phyloP scores from a whole-genome alignment of 2,113 vertebrate genomes.

The Rhabdornis inornatus region DNA sequence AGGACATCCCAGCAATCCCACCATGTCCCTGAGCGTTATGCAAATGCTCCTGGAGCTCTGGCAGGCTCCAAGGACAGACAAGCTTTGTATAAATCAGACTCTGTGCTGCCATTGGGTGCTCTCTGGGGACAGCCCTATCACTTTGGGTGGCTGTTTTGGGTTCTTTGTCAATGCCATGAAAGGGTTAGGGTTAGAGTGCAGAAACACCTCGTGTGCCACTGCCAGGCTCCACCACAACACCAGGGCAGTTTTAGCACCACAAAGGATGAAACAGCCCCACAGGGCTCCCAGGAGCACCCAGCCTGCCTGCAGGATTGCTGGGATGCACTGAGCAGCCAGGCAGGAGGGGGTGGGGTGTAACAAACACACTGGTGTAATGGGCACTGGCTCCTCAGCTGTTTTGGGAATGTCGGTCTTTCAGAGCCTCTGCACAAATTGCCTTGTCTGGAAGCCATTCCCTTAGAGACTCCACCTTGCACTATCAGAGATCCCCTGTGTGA shows the following conservation, averaged over 20 bases:
- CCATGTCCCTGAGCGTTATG: not conserved
- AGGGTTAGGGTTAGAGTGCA: too few species aligned
- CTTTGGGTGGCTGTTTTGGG: not conserved
- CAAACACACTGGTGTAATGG: fast-evolving
- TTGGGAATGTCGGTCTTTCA: not conserved
- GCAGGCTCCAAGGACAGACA: not conserved
- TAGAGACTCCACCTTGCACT: not conserved
- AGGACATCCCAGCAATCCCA: not conserved
- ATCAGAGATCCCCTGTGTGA: not conserved
- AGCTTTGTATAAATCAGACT: not conserved
- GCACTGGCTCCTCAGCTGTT: not conserved
- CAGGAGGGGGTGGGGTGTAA: not conserved
- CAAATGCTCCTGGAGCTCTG: not conserved
- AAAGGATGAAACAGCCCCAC: not conserved
- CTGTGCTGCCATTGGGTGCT: not conserved
- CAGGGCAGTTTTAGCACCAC: fast-evolving
- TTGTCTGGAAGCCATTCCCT: not conserved
- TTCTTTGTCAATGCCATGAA: not conserved
- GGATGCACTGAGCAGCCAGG: not conserved
- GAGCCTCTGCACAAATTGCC: not conserved
- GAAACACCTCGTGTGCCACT: not conserved
- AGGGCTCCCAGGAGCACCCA: not conserved
- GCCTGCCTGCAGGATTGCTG: not conserved
- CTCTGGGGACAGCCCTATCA: not conserved
- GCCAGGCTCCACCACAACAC: too few species aligned